Evolutionary conservation across 2,888 invertebrate species (phyloP).

Genomic region (Thymelicus sylvestris): DNA sequence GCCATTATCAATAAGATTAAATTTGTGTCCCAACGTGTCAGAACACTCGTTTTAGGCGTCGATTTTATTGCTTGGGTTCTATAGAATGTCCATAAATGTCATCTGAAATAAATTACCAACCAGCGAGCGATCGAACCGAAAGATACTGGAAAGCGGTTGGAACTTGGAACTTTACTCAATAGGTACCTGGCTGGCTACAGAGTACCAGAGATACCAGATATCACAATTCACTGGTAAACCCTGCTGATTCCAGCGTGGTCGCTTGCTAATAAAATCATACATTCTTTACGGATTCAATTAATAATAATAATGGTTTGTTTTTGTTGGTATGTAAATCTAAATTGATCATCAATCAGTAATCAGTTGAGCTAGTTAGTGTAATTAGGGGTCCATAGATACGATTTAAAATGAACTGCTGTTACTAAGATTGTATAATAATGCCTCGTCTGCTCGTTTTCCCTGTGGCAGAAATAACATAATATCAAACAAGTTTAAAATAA

Average conservation of each 20-base stretch:
- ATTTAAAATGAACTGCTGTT: too few species aligned
- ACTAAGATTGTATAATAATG: too few species aligned
- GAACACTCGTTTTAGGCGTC: constrained; percentile 61
- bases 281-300: too few species aligned
- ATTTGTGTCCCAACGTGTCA: constrained; percentile 53
- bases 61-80: constrained; percentile 64
- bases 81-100: constrained; percentile 76
- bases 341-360: too few species aligned
- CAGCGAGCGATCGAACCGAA: constrained; percentile 31
- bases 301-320: too few species aligned
- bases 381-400: too few species aligned
- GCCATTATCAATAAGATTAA: constrained; percentile 47
- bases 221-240: constrained; percentile 65
- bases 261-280: neutral
- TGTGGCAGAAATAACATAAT: too few species aligned
- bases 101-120: constrained; percentile 68
- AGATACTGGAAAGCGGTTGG: constrained; percentile 31
- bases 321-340: too few species aligned
- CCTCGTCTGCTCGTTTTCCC: too few species aligned
- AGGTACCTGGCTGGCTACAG: constrained; percentile 47
- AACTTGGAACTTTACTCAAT: constrained; percentile 37
- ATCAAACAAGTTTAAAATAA: too few species aligned
- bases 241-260: constrained; percentile 1
- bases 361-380: too few species aligned
- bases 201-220: constrained; percentile 64